Base-by-base conservation (phyloP, 2,888 invertebrate species). In the Andricus curvator region DNA sequence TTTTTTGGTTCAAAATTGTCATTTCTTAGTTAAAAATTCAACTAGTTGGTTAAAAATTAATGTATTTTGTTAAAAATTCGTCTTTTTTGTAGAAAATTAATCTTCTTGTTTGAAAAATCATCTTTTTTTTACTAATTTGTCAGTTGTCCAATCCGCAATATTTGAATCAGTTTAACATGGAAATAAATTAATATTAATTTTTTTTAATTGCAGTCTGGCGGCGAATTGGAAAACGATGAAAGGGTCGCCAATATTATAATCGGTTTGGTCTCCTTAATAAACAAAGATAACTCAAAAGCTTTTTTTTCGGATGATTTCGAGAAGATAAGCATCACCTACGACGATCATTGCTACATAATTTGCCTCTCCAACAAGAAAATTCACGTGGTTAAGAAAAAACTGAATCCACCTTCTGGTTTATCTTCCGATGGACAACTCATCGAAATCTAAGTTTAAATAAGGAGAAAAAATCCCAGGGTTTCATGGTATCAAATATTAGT, bases 171-270 rank as follows among this genome's bases (percentile, higher is more conserved):
- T 3, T 11, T 11, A 25, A 29, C 29, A 67, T 29, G 4, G 20
- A 25, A 67, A n/a, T 33, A 37, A 29, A 37, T 13, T n/a, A 4
- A 48, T 48, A 17, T 15, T 29, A 33, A 60, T 22, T 8, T 25
- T 22, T 13, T 25, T 25, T 62, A 41, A 22, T 92, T 92, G 15
- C 88, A 95, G 94, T 98, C 98, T 62, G 96, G 96, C 74, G 97
- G 98, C 5, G 98, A 98, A 85, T 93, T 98, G 78, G 97, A 98
- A 93, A 98, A 98, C 93, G 97, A 97, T 93, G 98, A 98, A 93
- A 95, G 95, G 86, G 94, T 96, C 84, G 97, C 97, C n/a, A 96
- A 95, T 88, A 95, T 97, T 84, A 95, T 97, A 86, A 95, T 96
- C 90, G 95, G 95, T 86, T 94, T 97, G 84, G 94, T 97, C 81